A percentile compares a stretch with the other conserved stretches of the same genome.
Evolutionary conservation across 2,888 invertebrate genomes (phyloP).

Genomic region (Amblyteles armatorius): DNA sequence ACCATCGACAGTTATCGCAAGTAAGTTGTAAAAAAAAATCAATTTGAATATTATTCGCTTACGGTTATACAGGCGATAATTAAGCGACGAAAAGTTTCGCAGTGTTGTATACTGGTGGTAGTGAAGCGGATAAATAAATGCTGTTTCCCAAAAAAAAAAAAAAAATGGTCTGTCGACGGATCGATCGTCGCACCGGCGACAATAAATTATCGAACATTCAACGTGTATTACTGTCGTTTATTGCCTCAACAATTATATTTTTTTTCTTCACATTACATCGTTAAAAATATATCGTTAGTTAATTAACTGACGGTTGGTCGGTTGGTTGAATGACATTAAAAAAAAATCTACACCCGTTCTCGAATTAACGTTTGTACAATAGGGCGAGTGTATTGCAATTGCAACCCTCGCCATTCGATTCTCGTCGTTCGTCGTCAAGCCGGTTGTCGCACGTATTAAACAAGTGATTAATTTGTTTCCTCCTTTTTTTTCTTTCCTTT

Average conservation of each 20-base stretch:
- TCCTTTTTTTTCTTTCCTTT: neutral
- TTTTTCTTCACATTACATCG: constrained; percentile 72
- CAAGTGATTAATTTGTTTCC: constrained; percentile 12
- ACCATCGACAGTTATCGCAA: constrained; percentile 31
- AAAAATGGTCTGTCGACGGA: neutral
- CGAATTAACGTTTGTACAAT: constrained; percentile 64
- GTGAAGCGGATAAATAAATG: constrained; percentile 21
- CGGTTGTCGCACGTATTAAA: constrained; percentile 35
- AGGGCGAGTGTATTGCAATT: constrained; percentile 29
- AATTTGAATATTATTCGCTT: constrained; percentile 5
- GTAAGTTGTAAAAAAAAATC: constrained; percentile 4
- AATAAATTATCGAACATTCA: constrained; percentile 18
- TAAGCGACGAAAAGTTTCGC: neutral
- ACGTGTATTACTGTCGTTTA: constrained; percentile 69
- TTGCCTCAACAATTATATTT: constrained; percentile 69
- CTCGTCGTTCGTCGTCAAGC: constrained; percentile 62
- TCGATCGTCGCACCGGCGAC: neutral
- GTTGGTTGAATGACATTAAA: constrained; percentile 67
- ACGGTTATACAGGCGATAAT: constrained; percentile 29
- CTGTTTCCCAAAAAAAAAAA: neutral
- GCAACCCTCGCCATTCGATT: constrained; percentile 51
- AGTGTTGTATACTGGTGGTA: constrained; percentile 12
- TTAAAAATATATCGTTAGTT: constrained; percentile 76
- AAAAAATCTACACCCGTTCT: constrained; percentile 52
- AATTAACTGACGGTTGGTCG: constrained; percentile 69